Evolutionary conservation across 2,888 invertebrate species (phyloP).

Genomic region (Vesta saturnalis): DNA sequence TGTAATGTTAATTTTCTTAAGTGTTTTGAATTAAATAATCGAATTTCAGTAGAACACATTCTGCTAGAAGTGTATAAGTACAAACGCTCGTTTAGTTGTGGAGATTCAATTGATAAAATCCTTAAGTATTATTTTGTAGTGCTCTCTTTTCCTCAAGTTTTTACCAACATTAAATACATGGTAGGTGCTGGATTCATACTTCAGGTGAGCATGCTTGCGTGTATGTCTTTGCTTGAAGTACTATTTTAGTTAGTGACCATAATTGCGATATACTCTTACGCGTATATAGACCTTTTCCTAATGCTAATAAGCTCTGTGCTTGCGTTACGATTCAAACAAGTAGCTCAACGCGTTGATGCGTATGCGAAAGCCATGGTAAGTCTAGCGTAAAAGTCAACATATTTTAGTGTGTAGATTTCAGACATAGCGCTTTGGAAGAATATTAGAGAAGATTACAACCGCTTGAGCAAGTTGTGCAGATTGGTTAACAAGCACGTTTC

Average conservation of each 20-base stretch:
- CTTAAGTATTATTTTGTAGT: constrained; percentile 26
- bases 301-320: constrained; percentile 78
- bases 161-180: constrained; percentile 61
- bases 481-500: constrained; percentile 70
- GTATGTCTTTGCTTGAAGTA: neutral
- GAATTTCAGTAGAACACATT: constrained; percentile 41
- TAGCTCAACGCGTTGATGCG: constrained; percentile 42
- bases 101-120: constrained; percentile 4
- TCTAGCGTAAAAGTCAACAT: too few species aligned
- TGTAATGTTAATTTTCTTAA: constrained; percentile 5
- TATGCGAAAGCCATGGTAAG: constrained; percentile 19
- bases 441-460: constrained; percentile 71
- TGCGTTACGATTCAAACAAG: constrained; percentile 70
- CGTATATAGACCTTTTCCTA: constrained; percentile 77
- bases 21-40: neutral
- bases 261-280: too few species aligned
- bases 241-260: too few species aligned
- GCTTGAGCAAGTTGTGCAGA: constrained; percentile 69
- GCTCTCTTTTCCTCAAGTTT: constrained; percentile 62
- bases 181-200: constrained; percentile 62
- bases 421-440: constrained; percentile 72
- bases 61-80: constrained; percentile 27
- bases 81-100: neutral
- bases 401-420: constrained; percentile 62
- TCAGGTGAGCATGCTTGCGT: constrained; percentile 40